Percentiles rank a stretch among this genome's conserved stretches.
These are phyloP conservation scores for Rallus limicola DNA, from an alignment of 2,113 vertebrate genomes.

Conservation along the genomic window DNA sequence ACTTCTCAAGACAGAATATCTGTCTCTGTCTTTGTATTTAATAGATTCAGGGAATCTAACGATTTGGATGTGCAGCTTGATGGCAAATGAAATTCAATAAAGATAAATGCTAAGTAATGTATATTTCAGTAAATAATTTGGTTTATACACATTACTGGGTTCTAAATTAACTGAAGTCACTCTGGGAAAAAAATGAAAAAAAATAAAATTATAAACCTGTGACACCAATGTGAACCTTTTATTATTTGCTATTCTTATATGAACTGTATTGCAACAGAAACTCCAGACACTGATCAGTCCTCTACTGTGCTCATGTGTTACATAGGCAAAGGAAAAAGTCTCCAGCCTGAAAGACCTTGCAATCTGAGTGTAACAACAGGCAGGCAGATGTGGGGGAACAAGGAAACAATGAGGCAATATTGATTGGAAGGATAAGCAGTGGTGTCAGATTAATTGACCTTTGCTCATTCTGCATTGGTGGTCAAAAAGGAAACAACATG, in stretches of 20 bases:
- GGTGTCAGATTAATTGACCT: constrained; percentile 63
- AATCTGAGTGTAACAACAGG: not conserved
- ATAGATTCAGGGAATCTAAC: not conserved
- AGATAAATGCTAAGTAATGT: constrained; percentile 8
- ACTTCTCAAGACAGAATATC: not conserved
- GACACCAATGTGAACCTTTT: not conserved
- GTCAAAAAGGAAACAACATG: constrained; percentile 55
- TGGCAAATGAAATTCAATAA: constrained; percentile 34
- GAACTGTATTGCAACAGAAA: not conserved
- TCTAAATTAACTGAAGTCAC: not conserved
- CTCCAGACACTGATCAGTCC: not conserved
- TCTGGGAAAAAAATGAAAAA: not conserved
- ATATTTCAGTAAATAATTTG: constrained; percentile 44
- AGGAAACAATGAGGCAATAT: constrained; percentile 49
- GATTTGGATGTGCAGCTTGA: not conserved
- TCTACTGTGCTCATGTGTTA: not conserved
- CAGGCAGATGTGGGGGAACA: constrained; percentile 12
- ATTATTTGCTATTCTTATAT: not conserved
- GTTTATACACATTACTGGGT: not conserved
- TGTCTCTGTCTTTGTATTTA: not conserved
- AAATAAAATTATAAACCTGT: not conserved
- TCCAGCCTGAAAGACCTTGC: not conserved
- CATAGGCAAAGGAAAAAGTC: not conserved
- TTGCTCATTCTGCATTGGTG: constrained; percentile 39
- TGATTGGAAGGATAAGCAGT: constrained; percentile 34